Evolutionary conservation across 2,113 vertebrate species (phyloP).

Genomic region (Scophthalmus maximus): DNA sequence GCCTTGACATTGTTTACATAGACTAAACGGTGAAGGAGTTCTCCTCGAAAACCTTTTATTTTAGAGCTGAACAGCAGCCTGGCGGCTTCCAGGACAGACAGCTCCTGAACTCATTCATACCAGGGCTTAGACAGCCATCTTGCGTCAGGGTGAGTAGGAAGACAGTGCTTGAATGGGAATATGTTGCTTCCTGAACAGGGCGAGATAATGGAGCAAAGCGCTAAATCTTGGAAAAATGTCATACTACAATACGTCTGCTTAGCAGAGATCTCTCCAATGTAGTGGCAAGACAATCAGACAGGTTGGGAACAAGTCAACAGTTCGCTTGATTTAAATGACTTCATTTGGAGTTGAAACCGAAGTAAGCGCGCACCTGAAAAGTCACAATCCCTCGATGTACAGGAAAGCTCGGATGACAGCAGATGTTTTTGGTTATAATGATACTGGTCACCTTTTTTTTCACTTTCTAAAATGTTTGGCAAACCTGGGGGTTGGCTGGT

Average conservation of each 20-base stretch:
- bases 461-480: too few species aligned
- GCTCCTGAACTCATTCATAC: slow-evolving; percentile 20
- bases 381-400: not conserved
- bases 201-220: not conserved
- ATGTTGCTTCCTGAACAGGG: slow-evolving; percentile 8
- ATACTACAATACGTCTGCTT: too few species aligned
- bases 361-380: not conserved
- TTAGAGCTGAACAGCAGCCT: slow-evolving; percentile 32
- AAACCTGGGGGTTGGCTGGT: too few species aligned
- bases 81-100: not conserved
- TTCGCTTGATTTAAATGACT: not conserved
- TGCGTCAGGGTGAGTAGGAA: slow-evolving; percentile 34
- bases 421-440: not conserved
- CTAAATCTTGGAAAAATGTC: not conserved
- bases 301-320: slow-evolving; percentile 5
- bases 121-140: slow-evolving; percentile 2
- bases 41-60: slow-evolving; percentile 15
- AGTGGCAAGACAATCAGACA: too few species aligned
- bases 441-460: too few species aligned
- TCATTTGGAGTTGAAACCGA: not conserved
- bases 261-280: not conserved
- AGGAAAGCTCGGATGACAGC: not conserved
- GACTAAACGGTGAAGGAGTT: slow-evolving; percentile 29
- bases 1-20: slow-evolving; percentile 41
- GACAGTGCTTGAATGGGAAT: slow-evolving; percentile 16